phyloP scores from a whole-genome alignment of 2,888 invertebrate species.

The Morpho achilles region DNA sequence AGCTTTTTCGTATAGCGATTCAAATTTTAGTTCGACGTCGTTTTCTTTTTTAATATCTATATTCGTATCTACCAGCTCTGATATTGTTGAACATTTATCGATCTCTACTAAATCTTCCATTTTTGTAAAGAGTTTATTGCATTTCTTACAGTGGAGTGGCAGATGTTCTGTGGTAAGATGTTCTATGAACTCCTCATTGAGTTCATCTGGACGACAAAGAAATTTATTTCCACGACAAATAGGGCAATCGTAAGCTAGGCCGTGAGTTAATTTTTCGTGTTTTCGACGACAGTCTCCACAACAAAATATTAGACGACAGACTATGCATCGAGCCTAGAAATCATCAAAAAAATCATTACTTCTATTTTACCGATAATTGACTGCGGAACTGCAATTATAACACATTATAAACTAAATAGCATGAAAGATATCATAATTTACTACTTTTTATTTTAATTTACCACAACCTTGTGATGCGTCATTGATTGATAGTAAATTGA shows the following conservation, averaged over 20 bases:
- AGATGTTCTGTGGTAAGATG: conserved; percentile 57
- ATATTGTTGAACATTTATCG: conserved; percentile 59
- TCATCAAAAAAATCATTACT: neutral
- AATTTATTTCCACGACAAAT: conserved; percentile 59
- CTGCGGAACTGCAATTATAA: too few relatives aligned
- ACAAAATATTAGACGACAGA: conserved; percentile 64
- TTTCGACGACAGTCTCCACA: conserved; percentile 62
- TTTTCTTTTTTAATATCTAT: conserved; percentile 27
- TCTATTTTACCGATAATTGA: neutral
- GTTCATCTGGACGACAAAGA: conserved; percentile 49
- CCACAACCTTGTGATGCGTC: too few relatives aligned
- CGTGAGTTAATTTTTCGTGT: conserved; percentile 58
- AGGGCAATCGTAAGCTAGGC: conserved; percentile 60
- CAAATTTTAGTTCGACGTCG: conserved; percentile 53
- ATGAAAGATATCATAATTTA: too few relatives aligned
- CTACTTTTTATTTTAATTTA: too few relatives aligned
- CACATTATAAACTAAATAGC: too few relatives aligned
- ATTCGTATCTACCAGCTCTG: conserved; percentile 50
- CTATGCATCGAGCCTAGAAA: conserved; percentile 61
- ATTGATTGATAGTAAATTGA: too few relatives aligned
- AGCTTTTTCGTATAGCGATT: conserved; percentile 56
- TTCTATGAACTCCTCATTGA: conserved; percentile 49
- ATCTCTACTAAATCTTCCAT: conserved; percentile 62
- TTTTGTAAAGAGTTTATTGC: conserved; percentile 48
- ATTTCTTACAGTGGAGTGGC: conserved; percentile 63